Percentiles rank a stretch among this genome's conserved stretches.
These are phyloP conservation scores for Lineus longissimus DNA, from an alignment of 1,140 invertebrate species.

Conservation along the genomic window DNA sequence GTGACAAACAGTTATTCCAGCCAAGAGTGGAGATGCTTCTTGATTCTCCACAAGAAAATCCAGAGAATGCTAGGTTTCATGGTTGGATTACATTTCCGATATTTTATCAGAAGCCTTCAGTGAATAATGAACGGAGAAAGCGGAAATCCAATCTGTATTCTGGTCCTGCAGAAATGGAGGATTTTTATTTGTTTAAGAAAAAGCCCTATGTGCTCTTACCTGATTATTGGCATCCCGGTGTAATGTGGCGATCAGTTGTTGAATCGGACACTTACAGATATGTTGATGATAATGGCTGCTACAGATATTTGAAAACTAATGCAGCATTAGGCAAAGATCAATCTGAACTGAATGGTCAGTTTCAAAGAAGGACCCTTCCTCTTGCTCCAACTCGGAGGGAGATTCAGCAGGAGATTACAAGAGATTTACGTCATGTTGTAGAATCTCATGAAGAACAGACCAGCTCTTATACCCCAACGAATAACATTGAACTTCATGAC, in stretches of 20 bases:
- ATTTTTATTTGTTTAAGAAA: not conserved
- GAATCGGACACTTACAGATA: conserved; percentile 42
- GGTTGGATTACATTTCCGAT: not conserved
- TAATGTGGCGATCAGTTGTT: conserved; percentile 36
- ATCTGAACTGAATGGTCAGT: conserved; percentile 24
- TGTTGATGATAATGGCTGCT: conserved; percentile 38
- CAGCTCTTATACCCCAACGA: conserved; percentile 5
- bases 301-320: conserved; percentile 28
- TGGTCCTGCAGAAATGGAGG: not conserved
- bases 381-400: conserved; percentile 31
- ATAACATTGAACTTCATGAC: conserved; percentile 16
- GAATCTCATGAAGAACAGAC: conserved; percentile 11
- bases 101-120: not conserved
- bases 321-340: conserved; percentile 21
- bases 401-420: conserved; percentile 28
- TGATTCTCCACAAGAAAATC: no score
- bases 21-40: no score
- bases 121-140: not conserved
- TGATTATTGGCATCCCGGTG: conserved; percentile 21
- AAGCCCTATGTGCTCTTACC: not conserved
- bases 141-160: not conserved
- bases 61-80: not conserved
- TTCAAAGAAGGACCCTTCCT: conserved; percentile 16
- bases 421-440: conserved; percentile 19
- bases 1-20: no score